These are phyloP conservation scores for Eretmochelys imbricata DNA, from an alignment of 2,113 vertebrate species.

Conservation along the genomic window DNA sequence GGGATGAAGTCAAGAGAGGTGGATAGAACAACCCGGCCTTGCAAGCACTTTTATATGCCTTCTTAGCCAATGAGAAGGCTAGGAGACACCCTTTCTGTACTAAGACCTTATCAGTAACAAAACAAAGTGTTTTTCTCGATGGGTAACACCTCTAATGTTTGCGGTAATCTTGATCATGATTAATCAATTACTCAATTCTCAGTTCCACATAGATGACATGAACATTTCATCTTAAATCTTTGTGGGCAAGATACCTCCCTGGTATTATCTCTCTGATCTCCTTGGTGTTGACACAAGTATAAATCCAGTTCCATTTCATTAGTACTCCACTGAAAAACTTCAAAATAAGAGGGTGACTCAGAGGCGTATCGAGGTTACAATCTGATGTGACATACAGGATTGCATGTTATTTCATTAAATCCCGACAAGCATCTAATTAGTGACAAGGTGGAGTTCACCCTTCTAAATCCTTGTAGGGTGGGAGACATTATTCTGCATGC, in stretches of 20 bases:
- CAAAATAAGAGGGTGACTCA: too few species aligned
- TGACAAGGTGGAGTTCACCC: background rate
- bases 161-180: constrained; percentile 35
- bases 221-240: fast-evolving
- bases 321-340: background rate
- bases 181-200: constrained; percentile 15
- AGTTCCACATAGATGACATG: background rate
- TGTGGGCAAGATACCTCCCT: background rate
- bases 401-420: background rate
- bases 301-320: background rate
- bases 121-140: constrained; percentile 45
- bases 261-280: background rate
- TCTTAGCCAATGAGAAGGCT: background rate
- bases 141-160: background rate
- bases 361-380: background rate
- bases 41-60: constrained; percentile 59
- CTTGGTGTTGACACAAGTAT: background rate
- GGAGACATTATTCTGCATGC: background rate
- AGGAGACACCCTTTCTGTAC: constrained; percentile 22
- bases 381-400: background rate
- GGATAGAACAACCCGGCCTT: background rate
- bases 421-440: background rate
- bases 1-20: constrained; percentile 31
- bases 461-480: background rate
- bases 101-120: constrained; percentile 8